Evolutionary conservation across 2,888 invertebrate genomes (phyloP).

Genomic region (Pachymerium ferrugineum): DNA sequence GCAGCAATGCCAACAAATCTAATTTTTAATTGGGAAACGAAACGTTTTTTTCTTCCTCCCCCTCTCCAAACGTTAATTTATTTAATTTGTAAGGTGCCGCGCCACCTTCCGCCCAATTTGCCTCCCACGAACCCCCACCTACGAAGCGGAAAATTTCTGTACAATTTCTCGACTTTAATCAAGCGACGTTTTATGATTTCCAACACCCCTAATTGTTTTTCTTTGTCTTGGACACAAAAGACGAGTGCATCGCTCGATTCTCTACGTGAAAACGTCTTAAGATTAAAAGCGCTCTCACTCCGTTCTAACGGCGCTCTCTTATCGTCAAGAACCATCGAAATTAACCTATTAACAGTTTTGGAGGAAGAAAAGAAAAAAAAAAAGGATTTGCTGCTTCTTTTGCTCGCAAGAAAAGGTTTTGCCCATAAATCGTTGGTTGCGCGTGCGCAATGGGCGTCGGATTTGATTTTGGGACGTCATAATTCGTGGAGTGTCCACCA

Average conservation of each 20-base stretch:
- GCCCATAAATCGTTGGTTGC: no score
- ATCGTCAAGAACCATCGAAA: not conserved
- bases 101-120: constrained; percentile 16
- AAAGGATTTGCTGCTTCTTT: not conserved
- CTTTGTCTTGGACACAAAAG: constrained; percentile 7
- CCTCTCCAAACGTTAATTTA: no score
- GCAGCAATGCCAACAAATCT: no score
- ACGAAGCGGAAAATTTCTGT: not conserved
- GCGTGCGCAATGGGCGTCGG: not conserved
- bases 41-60: no score
- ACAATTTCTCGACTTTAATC: constrained; percentile 6
- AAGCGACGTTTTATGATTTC: not conserved
- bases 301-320: not conserved
- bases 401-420: no score
- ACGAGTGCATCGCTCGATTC: not conserved
- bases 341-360: constrained; percentile 6
- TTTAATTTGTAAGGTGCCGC: no score
- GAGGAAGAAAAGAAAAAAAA: no score
- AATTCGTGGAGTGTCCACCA: not conserved
- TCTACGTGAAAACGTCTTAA: not conserved
- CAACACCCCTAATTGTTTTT: constrained; percentile 11
- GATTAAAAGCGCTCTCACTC: not conserved
- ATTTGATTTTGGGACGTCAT: not conserved
- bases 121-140: not conserved
- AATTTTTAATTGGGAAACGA: no score